Base-by-base conservation (phyloP, 2,797 vertebrate genomes). In the Poeciliopsis gracilis region DNA sequence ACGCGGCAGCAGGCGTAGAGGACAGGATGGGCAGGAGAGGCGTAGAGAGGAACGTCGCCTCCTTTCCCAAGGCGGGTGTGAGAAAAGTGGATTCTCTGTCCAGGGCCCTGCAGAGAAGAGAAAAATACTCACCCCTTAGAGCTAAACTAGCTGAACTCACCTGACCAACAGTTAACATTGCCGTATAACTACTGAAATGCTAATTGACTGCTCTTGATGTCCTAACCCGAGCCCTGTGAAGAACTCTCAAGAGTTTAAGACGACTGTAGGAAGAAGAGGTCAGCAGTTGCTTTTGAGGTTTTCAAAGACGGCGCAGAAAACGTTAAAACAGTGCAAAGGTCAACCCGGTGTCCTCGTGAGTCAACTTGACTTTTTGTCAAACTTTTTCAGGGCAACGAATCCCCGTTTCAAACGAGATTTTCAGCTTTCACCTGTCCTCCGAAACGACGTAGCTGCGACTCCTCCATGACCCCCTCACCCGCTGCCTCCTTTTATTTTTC, bases 41-140 rank as follows among this genome's bases (percentile, higher is more conserved):
- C 8, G 84, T 85, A 78, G 86, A 77, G 83, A 91, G 75, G 33
- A 88, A 91, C 0, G 83, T 78, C 18, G 28, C 73, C 73, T 94
- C 93, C 79, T 84, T 92, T 72, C 73, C 86, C 66, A 86, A 78
- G 0, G 90, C 77, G 0, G 91, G 77, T 8, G 84, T 61, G 77
- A 89, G 84, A 84, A 92, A 91, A 76, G 82, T 49, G 79, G 86
- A 82, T 0, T 91, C 88, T 30, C 81, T 85, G 67, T 93, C 90
- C 5, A 84, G 79, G 1, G 81, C 84, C 81, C 95, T 96, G 88
- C 33, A 73, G 82, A 43, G 41, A 33, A 0, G 0, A 0, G 5
- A 55, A 45, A 70, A 23, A 25, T 11, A 67, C 1, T 18, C 36
- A 28, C 6, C 1, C 18, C 18, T 66, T 36, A 67, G 36, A 67